Percentiles rank a stretch among this genome's conserved stretches.
Conservation (phyloP, 2,797 vertebrate genomes). For the Mico argentatus region DNA sequence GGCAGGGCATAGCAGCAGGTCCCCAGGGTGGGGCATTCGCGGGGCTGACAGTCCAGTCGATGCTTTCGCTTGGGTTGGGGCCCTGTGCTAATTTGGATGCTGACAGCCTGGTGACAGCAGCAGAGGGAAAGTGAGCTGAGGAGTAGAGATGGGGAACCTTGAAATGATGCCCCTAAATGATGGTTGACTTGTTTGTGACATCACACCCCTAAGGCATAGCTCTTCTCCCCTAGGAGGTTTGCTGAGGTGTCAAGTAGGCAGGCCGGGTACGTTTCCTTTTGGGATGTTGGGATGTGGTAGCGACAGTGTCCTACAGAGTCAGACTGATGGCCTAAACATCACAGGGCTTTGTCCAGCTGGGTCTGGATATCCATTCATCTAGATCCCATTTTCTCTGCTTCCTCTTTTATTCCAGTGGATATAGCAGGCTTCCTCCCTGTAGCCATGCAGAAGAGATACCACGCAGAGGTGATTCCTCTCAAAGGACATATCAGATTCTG, state of each 20-base stretch:
- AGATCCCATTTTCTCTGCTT: background rate
- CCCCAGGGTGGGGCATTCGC: slow-evolving; percentile 26
- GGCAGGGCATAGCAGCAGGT: background rate
- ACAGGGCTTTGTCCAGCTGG: background rate
- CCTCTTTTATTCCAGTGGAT: background rate
- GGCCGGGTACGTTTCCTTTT: background rate
- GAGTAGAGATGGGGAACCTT: background rate
- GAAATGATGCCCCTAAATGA: background rate
- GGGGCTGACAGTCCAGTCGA: slow-evolving; percentile 18
- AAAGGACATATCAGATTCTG: background rate
- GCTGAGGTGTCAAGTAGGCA: background rate
- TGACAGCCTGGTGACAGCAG: slow-evolving; percentile 48
- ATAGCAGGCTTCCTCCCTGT: background rate
- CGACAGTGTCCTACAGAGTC: background rate
- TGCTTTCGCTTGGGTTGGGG: background rate
- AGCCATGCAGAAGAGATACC: background rate
- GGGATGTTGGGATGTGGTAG: background rate
- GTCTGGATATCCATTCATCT: background rate
- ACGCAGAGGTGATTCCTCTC: background rate
- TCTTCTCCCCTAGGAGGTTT: background rate
- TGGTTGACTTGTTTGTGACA: background rate
- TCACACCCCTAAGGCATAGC: background rate
- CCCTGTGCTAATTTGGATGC: slow-evolving; percentile 23
- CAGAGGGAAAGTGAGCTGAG: background rate
- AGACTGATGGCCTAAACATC: background rate